Evolutionary conservation across 2,888 invertebrate species (phyloP).

Genomic region (Rhagonycha lutea): DNA sequence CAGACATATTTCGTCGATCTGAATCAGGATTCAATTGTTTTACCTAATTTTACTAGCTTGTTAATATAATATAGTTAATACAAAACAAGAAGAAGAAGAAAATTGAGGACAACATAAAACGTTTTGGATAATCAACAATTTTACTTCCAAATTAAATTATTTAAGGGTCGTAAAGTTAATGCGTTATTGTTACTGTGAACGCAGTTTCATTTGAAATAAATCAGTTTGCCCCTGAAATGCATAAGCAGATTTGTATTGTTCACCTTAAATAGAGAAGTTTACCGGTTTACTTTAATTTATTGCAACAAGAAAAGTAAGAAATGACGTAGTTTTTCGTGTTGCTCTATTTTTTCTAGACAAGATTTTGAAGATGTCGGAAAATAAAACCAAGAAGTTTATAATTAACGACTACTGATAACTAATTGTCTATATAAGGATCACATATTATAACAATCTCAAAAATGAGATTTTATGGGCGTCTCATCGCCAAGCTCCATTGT

Average conservation of each 20-base stretch:
- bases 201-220: neutral
- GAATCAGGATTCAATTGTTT: no score
- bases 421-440: neutral
- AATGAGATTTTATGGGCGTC: constrained; percentile 19
- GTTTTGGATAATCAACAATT: neutral
- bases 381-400: neutral
- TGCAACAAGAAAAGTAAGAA: neutral
- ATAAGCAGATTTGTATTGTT: neutral
- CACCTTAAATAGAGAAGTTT: neutral
- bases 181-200: neutral
- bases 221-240: neutral
- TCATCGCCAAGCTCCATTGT: constrained; percentile 14
- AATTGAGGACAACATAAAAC: neutral
- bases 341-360: no score
- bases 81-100: no score
- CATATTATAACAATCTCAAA: neutral
- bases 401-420: constrained; percentile 1
- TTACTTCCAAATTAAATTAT: neutral
- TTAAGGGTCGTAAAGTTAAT: neutral
- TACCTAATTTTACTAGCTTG: no score
- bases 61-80: no score
- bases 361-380: neutral
- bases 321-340: no score
- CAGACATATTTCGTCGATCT: no score
- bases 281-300: neutral